Percentiles rank a stretch among this genome's conserved stretches.
phyloP scores from a whole-genome alignment of 2,888 invertebrate genomes.

The Leucania comma region DNA sequence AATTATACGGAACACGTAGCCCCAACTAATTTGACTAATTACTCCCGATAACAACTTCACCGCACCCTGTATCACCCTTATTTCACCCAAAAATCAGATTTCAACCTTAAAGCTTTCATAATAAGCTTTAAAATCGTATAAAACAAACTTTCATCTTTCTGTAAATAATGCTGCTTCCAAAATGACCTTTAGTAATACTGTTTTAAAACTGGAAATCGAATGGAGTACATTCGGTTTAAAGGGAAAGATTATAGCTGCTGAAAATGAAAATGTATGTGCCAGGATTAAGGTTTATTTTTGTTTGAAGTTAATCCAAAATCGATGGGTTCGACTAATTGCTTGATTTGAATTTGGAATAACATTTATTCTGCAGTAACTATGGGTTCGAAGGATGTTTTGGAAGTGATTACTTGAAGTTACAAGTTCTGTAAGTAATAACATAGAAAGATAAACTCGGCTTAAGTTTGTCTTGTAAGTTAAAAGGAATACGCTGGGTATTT shows the following conservation, averaged over 20 bases:
- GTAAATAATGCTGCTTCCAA: constrained; percentile 8
- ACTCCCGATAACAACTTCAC: constrained; percentile 77
- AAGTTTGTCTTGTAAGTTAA: constrained; percentile 1
- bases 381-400: constrained; percentile 39
- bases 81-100: constrained; percentile 49
- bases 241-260: constrained; percentile 11
- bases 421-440: constrained; percentile 23
- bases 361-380: constrained; percentile 37
- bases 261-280: constrained; percentile 32
- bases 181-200: constrained; percentile 27
- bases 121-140: constrained; percentile 24
- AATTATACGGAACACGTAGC: constrained; percentile 68
- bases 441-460: not conserved
- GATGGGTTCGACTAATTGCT: constrained; percentile 73
- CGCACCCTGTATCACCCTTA: constrained; percentile 68
- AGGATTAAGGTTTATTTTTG: constrained; percentile 59
- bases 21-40: constrained; percentile 86
- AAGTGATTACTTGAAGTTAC: constrained; percentile 35
- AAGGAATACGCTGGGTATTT: too few species aligned
- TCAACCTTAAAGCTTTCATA: constrained; percentile 11
- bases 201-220: constrained; percentile 44
- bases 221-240: constrained; percentile 28
- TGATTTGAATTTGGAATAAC: constrained; percentile 76
- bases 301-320: constrained; percentile 48
- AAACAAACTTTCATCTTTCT: not conserved